Conservation (phyloP, 2,797 vertebrate species). For the Hipposideros larvatus region DNA sequence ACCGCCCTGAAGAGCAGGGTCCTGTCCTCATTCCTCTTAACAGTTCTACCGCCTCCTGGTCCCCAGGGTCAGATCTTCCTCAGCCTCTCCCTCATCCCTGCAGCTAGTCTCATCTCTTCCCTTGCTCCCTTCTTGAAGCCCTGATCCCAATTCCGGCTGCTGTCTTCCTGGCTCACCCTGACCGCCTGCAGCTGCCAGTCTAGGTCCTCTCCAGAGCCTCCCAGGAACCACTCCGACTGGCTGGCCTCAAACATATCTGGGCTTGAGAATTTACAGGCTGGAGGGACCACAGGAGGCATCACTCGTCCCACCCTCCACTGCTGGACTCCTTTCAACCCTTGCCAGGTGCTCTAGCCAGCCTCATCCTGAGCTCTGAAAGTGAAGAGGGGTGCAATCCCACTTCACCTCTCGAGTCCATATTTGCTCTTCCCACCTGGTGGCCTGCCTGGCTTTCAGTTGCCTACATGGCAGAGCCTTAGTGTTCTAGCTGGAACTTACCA, state of each 20-base stretch:
- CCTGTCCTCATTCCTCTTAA: not conserved
- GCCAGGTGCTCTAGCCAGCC: not conserved
- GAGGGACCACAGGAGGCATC: not conserved
- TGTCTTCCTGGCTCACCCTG: not conserved
- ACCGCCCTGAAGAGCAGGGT: not conserved
- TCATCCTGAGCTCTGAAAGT: not conserved
- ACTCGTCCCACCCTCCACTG: not conserved
- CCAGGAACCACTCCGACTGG: not conserved
- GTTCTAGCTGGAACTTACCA: not conserved
- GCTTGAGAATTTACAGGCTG: not conserved
- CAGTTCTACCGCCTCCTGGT: not conserved
- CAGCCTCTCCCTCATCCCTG: not conserved
- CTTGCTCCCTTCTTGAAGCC: not conserved
- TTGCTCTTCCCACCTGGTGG: not conserved
- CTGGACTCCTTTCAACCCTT: not conserved
- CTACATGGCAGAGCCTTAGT: not conserved
- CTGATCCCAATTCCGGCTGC: not conserved
- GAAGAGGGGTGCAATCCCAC: not conserved
- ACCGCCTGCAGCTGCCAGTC: not conserved
- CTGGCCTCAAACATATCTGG: not conserved
- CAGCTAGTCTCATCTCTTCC: not conserved
- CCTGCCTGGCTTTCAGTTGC: not conserved
- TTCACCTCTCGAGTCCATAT: not conserved
- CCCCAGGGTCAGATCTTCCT: not conserved
- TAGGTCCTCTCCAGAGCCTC: not conserved